Percentiles rank a stretch among this genome's conserved stretches.
Conservation (phyloP, 2,888 invertebrate species). For the Caenorhabditis sp. region DNA sequence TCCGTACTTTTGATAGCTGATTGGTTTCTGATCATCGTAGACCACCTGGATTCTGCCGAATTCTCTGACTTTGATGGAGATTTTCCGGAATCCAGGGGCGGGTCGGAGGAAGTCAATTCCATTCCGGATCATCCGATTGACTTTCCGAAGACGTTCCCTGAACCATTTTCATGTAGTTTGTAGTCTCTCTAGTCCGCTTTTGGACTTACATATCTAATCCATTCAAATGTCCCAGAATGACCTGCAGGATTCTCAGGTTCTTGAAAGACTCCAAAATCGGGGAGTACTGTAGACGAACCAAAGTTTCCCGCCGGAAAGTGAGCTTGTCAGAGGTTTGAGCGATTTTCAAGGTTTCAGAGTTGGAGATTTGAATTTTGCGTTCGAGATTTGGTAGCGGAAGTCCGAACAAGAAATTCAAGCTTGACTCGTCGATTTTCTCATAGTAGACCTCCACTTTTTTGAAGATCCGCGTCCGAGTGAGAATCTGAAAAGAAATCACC, state of each 20-base stretch:
- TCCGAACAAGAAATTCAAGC: background rate
- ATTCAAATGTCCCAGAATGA: no score
- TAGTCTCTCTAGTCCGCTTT: no score
- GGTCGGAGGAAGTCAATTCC: background rate
- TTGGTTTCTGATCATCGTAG: background rate
- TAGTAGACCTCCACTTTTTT: background rate
- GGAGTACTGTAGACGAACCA: no score
- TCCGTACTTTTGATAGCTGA: background rate
- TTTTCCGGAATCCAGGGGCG: background rate
- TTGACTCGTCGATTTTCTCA: background rate
- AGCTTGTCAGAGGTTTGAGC: background rate
- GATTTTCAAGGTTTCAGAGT: background rate
- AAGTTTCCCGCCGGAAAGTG: background rate
- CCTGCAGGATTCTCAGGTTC: no score
- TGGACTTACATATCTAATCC: no score
- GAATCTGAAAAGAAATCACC: background rate
- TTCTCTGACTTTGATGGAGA: background rate
- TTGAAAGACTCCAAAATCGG: no score
- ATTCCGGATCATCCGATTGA: background rate
- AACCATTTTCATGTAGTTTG: background rate
- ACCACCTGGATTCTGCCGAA: background rate
- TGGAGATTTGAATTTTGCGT: background rate
- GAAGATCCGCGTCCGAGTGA: background rate
- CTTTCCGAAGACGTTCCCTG: constrained; percentile 1
- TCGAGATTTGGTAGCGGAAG: background rate